Percentiles rank a stretch among this genome's conserved stretches.
These are phyloP conservation scores for Argentina silus DNA, from an alignment of 2,797 vertebrate species.

Conservation along the genomic window DNA sequence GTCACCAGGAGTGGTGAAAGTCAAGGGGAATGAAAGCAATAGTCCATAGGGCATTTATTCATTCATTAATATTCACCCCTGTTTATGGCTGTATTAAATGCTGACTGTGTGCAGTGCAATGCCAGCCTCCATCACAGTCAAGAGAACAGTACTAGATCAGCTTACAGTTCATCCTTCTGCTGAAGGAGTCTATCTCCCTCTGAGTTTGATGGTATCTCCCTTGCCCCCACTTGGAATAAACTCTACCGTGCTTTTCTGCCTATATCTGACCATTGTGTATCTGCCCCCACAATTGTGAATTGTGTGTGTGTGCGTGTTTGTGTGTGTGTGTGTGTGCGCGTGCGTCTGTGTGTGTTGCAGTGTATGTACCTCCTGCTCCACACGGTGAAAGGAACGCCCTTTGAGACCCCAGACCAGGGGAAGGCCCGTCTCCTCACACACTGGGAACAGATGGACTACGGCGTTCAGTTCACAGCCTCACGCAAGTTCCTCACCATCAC, in stretches of 20 bases:
- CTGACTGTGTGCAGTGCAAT: no score
- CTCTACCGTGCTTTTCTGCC: background rate
- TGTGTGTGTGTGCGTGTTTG: constrained; percentile 5
- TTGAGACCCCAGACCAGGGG: constrained; percentile 96
- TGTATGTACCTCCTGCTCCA: constrained; percentile 98
- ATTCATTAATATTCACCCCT: background rate
- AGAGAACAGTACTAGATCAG: background rate
- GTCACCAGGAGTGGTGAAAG: background rate
- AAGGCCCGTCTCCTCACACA: constrained; percentile 94
- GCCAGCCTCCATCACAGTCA: background rate
- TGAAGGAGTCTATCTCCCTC: background rate
- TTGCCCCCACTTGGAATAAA: no score
- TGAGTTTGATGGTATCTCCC: background rate
- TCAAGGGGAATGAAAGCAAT: background rate
- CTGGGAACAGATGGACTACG: constrained; percentile 99
- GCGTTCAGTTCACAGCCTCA: constrained; percentile 94
- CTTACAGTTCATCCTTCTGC: background rate
- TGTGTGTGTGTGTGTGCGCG: background rate
- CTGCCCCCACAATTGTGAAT: background rate
- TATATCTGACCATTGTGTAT: background rate
- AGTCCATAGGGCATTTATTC: background rate
- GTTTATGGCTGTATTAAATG: background rate
- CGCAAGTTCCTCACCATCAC: constrained; percentile 98
- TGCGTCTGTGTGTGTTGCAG: constrained; percentile 65
- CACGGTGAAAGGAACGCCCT: constrained; percentile 96